Base-by-base conservation (phyloP, 2,888 invertebrate species). In the Morpho helenor region DNA sequence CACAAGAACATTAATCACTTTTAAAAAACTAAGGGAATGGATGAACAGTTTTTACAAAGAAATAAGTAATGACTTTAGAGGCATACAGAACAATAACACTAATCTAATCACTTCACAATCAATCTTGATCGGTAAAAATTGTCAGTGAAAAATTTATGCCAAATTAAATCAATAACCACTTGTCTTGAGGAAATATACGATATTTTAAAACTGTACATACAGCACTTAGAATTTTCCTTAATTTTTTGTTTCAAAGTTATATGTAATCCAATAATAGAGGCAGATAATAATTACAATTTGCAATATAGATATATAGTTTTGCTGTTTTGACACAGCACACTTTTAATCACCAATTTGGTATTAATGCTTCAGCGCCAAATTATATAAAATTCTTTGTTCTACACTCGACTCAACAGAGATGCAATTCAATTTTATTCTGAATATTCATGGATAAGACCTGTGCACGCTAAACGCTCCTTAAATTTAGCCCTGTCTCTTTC, bases 31-130 rank as follows among this genome's bases (percentile, higher is more conserved):
- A 76, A 82, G 72, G 76, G 79, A 77, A 82, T 77, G 79, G 77
- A 77, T 80, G 80, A 82, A 76, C 79, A 79, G 77, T 80, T 74
- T 74, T 73, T 75, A 67, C 80, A 82, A 82, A 82, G 80, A 80
- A 80, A 82, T 77, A 76, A 76, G 73, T 76, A 60, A 62, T 80
- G 52, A 53, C 69, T 71, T 74, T 80, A 70, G 71, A 58, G 68
- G 68, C 69, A 65, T 68, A 71, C 73, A 66, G 70, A 77, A 74
- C 76, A 79, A 66, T 64, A 31, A 69, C 64, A 62, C 64, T 68
- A 70, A 71, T 73, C 66, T 71, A 75, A 75, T 69, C 69, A 73
- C 68, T 69, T 60, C 70, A 66, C 71, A 75, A 70, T 69, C 71
- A 67, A 67, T 67, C 70, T 66, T 72, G 75, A 70, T 69, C 71